A percentile compares a stretch with the other conserved stretches of the same genome.
These are phyloP conservation scores for Sebastolobus alascanus DNA, from an alignment of 2,797 vertebrate species.

Conservation along the genomic window DNA sequence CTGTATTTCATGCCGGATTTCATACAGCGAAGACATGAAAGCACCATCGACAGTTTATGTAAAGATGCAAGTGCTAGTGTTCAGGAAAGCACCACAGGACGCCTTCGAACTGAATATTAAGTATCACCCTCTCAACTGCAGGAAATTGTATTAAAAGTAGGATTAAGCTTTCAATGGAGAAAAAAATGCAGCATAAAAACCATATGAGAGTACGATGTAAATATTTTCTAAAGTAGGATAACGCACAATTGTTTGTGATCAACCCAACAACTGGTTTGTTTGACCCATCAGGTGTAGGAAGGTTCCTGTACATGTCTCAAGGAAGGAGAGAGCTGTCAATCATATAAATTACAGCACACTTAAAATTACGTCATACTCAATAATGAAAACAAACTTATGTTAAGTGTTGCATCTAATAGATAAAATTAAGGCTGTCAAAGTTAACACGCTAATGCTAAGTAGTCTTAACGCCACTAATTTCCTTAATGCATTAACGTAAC, in stretches of 20 bases:
- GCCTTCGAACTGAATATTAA: slow-evolving; percentile 54
- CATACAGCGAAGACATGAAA: slow-evolving; percentile 48
- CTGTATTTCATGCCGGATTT: slow-evolving; percentile 52
- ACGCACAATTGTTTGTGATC: slow-evolving; percentile 2
- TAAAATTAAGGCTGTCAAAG: too few species aligned
- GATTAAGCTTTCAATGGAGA: slow-evolving; percentile 4
- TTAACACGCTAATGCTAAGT: too few species aligned
- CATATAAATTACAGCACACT: background rate
- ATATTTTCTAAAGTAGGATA: background rate
- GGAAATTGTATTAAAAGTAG: slow-evolving; percentile 23
- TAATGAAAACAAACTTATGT: background rate
- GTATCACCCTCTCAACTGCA: slow-evolving; percentile 26
- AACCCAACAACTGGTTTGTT: background rate
- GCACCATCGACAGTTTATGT: slow-evolving; percentile 35
- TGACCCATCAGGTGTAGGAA: background rate
- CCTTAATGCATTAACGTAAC: too few species aligned
- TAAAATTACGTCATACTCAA: too few species aligned
- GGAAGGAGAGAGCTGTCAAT: background rate
- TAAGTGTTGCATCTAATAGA: background rate
- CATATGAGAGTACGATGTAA: slow-evolving; percentile 1
- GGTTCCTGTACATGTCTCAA: background rate
- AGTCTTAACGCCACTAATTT: too few species aligned
- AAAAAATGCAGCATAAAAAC: slow-evolving; percentile 5
- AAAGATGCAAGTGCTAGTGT: slow-evolving; percentile 31
- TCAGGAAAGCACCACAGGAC: slow-evolving; percentile 33